These are phyloP conservation scores for Griposia aprilina DNA, from an alignment of 2,888 invertebrate species.

Conservation along the genomic window DNA sequence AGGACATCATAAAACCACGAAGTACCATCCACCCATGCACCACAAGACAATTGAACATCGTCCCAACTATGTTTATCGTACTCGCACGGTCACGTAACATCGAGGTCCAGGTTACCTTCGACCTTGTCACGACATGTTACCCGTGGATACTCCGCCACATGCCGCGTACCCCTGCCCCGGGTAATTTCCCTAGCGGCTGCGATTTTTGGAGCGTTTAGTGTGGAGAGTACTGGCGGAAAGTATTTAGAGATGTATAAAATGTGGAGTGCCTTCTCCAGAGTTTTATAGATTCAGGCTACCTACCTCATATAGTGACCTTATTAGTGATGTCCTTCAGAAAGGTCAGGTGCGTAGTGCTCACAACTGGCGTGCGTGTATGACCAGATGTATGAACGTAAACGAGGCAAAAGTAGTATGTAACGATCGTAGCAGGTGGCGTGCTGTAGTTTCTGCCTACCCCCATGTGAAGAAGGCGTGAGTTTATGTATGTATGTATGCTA, in stretches of 20 bases:
- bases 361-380: too few species aligned
- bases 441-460: too few species aligned
- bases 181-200: constrained; percentile 69
- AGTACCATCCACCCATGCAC: not conserved
- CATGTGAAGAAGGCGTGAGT: too few species aligned
- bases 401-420: too few species aligned
- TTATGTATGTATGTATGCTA: too few species aligned
- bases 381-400: too few species aligned
- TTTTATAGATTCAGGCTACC: too few species aligned
- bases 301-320: too few species aligned
- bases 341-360: too few species aligned
- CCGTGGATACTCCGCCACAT: constrained; percentile 49
- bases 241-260: not conserved
- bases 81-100: constrained; percentile 33
- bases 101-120: constrained; percentile 21
- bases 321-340: too few species aligned
- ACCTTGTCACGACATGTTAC: constrained; percentile 63
- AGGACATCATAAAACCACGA: not conserved
- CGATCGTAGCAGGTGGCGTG: too few species aligned
- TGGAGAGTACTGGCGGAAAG: constrained; percentile 20
- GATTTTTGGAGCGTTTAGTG: constrained; percentile 57
- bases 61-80: constrained; percentile 37
- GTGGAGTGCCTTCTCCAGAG: not conserved
- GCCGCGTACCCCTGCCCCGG: constrained; percentile 57
- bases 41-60: constrained; percentile 10